Conservation (phyloP, 1,140 invertebrate genomes). For the Cyclina sinensis region DNA sequence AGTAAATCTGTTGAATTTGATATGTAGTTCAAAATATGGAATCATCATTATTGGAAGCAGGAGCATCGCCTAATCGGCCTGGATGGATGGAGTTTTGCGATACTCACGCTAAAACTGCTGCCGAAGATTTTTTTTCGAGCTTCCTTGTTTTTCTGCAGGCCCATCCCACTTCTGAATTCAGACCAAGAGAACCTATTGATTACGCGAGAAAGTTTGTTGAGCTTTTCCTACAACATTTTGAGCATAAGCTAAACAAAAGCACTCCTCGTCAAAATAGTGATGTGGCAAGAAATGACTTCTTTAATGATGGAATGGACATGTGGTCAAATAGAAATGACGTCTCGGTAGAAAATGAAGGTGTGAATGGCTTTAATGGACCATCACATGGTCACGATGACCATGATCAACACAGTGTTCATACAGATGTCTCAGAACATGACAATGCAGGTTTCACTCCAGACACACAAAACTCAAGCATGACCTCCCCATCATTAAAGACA, state of each 20-base stretch:
- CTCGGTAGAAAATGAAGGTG: slow-evolving; percentile 63
- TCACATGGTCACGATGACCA: slow-evolving; percentile 51
- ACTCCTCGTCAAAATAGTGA: slow-evolving; percentile 64
- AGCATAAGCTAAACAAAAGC: slow-evolving; percentile 78
- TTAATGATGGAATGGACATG: neutral
- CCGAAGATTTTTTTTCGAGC: slow-evolving; percentile 94
- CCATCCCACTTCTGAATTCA: slow-evolving; percentile 89
- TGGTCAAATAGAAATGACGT: slow-evolving; percentile 42
- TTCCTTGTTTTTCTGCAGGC: slow-evolving; percentile 93
- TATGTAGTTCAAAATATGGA: slow-evolving; percentile 70
- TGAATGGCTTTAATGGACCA: slow-evolving; percentile 45
- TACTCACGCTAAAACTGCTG: slow-evolving; percentile 93
- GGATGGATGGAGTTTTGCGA: slow-evolving; percentile 93
- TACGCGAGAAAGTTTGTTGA: slow-evolving; percentile 94
- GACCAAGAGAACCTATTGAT: slow-evolving; percentile 88
- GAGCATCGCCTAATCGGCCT: slow-evolving; percentile 63
- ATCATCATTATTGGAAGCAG: slow-evolving; percentile 75
- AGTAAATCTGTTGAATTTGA: neutral
- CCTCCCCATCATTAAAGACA: slow-evolving; percentile 89
- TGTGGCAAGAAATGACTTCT: neutral
- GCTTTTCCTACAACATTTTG: slow-evolving; percentile 90
- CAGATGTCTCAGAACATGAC: slow-evolving; percentile 90
- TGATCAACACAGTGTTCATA: slow-evolving; percentile 81
- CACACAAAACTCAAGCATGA: slow-evolving; percentile 86
- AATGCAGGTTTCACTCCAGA: slow-evolving; percentile 57